These are phyloP conservation scores for Yponomeuta sedellus DNA, from an alignment of 2,888 invertebrate genomes.

Conservation along the genomic window DNA sequence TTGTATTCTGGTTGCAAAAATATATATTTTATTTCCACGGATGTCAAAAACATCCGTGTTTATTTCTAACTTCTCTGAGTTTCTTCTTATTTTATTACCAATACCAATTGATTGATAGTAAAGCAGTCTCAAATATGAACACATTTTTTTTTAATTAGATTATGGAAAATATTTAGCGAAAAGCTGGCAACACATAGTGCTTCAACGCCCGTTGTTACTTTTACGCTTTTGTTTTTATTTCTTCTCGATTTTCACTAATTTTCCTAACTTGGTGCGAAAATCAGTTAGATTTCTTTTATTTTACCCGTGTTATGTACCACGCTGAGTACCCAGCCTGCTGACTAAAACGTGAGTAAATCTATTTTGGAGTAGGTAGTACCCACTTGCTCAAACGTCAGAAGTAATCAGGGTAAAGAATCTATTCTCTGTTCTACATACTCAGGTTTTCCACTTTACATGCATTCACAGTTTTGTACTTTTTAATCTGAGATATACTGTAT, in stretches of 20 bases:
- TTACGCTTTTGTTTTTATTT: slow-evolving; percentile 16
- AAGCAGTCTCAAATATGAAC: too few relatives aligned
- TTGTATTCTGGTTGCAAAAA: too few relatives aligned
- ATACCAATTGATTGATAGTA: too few relatives aligned
- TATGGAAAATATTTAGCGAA: too few relatives aligned
- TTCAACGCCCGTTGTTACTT: slow-evolving; percentile 11
- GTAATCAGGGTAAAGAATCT: background rate
- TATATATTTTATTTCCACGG: too few relatives aligned
- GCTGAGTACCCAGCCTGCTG: background rate
- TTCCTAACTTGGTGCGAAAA: background rate
- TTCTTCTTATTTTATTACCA: too few relatives aligned
- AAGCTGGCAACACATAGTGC: background rate
- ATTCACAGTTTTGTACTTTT: background rate
- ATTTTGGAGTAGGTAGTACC: background rate
- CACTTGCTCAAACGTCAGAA: background rate
- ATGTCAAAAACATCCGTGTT: too few relatives aligned
- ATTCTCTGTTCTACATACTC: background rate
- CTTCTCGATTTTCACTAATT: background rate
- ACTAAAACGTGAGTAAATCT: background rate
- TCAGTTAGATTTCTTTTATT: background rate
- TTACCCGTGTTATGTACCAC: background rate
- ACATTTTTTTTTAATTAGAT: too few relatives aligned
- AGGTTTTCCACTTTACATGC: background rate
- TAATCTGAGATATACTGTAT: background rate
- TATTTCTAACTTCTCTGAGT: too few relatives aligned